Base-by-base conservation (phyloP, 1,140 invertebrate genomes). In the Myzus persicae region DNA sequence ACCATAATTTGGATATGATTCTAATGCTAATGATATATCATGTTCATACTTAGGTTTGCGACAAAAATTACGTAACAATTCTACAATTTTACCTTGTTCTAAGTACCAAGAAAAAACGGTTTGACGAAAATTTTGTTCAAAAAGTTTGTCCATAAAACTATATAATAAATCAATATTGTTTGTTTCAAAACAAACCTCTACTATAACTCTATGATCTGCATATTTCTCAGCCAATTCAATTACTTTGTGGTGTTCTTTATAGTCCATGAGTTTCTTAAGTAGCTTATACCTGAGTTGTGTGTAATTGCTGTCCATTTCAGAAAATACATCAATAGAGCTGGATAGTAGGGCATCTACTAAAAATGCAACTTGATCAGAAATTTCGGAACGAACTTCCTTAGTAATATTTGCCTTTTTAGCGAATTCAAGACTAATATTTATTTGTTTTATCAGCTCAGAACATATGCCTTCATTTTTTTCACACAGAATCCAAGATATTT, bases 141-240 rank as follows among this genome's bases (percentile, higher is more conserved):
- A 51, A 26, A 93, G 46, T 40, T 93, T 93, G 24, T 93, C 91
- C 91, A 93, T 93, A 54, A 93, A 93, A 84, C 8, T 85, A n/a
- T 93, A 93, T 7, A 93, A 84, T 93, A 93, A 67, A 84, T 93
- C 91, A 51, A 93, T 85, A 84, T 93, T 93, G 6, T 84, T 85
- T 0, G 91, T 93, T 85, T 93, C 38, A 93, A 40, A 93, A 85
- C 91, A 93, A 40, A 93, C 91, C 84, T 93, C 81, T 31, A 85
- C 46, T 84, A 93, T 93, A 31, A 85, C 26, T 93, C n/a, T 85
- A 54, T 93, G 81, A 20, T 93, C 91, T 82, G 20, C 11, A 93
- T 93, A 93, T 84, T 93, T 93, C 42, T 93, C 91, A n/a, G 91
- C 91, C 24, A 93, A 85, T 93, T 93, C 91, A 84, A 93, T 93